Evolutionary conservation across 1,140 invertebrate genomes (phyloP), one percentile per base, ranked within the genome.

Genomic region (Tetramorium parvispinum): DNA sequence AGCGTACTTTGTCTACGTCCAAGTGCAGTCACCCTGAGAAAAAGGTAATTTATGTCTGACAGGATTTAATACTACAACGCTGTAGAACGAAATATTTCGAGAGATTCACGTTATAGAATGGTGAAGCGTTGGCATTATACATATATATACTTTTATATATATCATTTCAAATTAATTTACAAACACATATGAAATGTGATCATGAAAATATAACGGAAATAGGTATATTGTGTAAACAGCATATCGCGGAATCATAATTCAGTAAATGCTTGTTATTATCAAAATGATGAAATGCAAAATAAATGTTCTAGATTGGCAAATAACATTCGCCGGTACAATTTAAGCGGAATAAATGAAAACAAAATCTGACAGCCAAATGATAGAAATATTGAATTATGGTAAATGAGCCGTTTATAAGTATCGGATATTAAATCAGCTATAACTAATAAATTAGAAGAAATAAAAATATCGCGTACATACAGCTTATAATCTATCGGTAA

Each of bases 21-120:
- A 61, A 46, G 53, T 37, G 53, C 40, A 83, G 40, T 61, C 79
- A 75, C 27, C 24, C 66, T 75, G 55, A 83, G 79, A 83, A 83
- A 83, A 73, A 83, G 46, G 18, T 83, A 83, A 73, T 83, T 83
- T 83, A 83, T 75, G 40, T 73, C 68, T 46, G 68, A 75, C 79
- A 83, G 24, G 27, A 75, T 61, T 75, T 75, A 83, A 83, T 73
- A 61, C 68, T 75, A 40, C 51, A 59, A 59, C 40, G 37, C 27
- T 59, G 37, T 11, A 46, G 7, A 75, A 73, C 24, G n/a, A 83
- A 75, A 75, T 43, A 57, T 59, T 73, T 61, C 46, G 27, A 81
- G 27, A 81, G 8, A 11, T 27, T 43, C 24, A 18, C 3, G 13
- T 82, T 71, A 24, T 37, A 59, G 18, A 82, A 73, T 46, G 40